Evolutionary conservation across 2,797 vertebrate genomes (phyloP), one percentile per base, ranked within the genome.

Genomic region (Iguana delicatissima): DNA sequence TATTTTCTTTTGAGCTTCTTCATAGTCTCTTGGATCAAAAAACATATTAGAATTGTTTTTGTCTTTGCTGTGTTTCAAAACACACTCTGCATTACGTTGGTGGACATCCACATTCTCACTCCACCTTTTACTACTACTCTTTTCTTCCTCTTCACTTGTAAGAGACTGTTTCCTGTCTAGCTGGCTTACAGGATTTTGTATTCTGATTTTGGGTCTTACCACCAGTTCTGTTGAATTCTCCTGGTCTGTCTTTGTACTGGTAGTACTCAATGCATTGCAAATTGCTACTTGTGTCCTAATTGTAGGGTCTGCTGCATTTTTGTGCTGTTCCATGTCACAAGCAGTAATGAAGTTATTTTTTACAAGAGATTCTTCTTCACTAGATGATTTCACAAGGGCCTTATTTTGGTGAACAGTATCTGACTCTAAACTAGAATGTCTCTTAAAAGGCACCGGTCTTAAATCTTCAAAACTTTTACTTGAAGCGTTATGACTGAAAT

Each of bases 201-300:
- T 98, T 89, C 97, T 97, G 94, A 98, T 95, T 97, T 98, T 98
- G 93, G 98, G 98, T 94, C 98, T 97, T 46, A 98, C 98, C 76
- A 98, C 98, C 88, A 97, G 96, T 85, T 98, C 98, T 86, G 92
- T 76, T 88, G 93, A 93, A 80, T 94, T 93, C 89, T 86, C 93
- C 86, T 94, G 89, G n/a, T 94, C 95, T 10, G 72, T 72, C 4
- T 90, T 94, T 76, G 84, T 88, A 87, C 59, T 94, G 83, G 0
- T 86, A 55, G 89, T n/a, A 91, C 91, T 94, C 85, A 92, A 89
- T 69, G 96, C 94, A 86, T 87, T 90, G 93, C 85, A 89, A 90
- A 77, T 50, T 74, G 69, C 86, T 91, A 89, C 3, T 18, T 91
- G 55, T 16, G 29, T 90, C 92, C 83, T 29, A 3, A 85, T 55